Evolutionary conservation across 2,888 invertebrate species (phyloP).

Genomic region (Phaedon cochleariae): DNA sequence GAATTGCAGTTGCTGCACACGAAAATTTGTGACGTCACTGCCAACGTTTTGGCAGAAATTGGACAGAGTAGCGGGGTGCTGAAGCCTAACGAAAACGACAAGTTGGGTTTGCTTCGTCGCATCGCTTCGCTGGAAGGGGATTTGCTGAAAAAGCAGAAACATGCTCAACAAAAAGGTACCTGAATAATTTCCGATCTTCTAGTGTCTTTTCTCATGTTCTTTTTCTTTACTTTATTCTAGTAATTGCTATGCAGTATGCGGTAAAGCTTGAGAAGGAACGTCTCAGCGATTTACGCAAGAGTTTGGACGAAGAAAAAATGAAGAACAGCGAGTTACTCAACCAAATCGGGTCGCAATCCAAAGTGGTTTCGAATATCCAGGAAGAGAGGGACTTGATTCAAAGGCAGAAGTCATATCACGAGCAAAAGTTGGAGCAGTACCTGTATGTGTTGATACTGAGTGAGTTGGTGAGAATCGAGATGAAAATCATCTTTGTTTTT

Average conservation of each 20-base stretch:
- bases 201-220: not conserved
- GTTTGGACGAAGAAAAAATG: conserved; percentile 38
- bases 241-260: conserved; percentile 43
- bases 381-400: conserved; percentile 24
- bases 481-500: conserved; percentile 10
- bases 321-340: conserved; percentile 25
- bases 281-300: conserved; percentile 38
- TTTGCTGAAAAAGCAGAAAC: conserved; percentile 63
- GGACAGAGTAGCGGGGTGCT: conserved; percentile 49
- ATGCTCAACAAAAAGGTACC: conserved; percentile 64
- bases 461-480: not conserved
- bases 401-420: conserved; percentile 24
- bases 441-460: conserved; percentile 18
- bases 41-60: conserved; percentile 56
- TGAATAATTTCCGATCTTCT: not conserved
- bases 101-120: conserved; percentile 62
- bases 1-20: conserved; percentile 66
- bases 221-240: conserved; percentile 22
- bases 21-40: conserved; percentile 65
- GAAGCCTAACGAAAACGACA: conserved; percentile 55
- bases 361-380: conserved; percentile 17
- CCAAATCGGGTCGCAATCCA: conserved; percentile 28
- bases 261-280: conserved; percentile 44
- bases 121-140: conserved; percentile 64
- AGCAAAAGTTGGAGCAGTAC: conserved; percentile 31